Conservation (phyloP, 2,113 vertebrate genomes). For the Vulpes lagopus region DNA sequence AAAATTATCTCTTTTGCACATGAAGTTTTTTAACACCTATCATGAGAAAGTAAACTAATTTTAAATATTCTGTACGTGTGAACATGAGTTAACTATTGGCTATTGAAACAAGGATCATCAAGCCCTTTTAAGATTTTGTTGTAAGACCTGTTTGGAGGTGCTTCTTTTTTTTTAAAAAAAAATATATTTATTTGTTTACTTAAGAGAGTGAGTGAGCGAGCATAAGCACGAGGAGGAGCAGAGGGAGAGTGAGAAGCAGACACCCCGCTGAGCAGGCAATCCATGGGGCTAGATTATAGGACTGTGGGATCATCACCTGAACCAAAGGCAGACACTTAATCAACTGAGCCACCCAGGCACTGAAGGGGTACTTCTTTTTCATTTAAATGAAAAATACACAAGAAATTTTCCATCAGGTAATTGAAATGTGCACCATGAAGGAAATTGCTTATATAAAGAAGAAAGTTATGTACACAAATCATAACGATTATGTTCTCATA, state of each 20-base stretch:
- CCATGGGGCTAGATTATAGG: too few relatives aligned
- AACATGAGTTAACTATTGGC: not conserved
- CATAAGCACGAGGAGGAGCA: too few relatives aligned
- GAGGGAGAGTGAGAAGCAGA: too few relatives aligned
- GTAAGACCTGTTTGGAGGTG: not conserved
- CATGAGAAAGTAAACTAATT: not conserved
- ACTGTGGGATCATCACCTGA: too few relatives aligned
- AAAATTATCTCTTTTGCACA: not conserved
- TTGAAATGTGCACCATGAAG: not conserved
- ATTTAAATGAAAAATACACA: not conserved
- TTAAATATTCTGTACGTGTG: not conserved
- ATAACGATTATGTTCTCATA: not conserved
- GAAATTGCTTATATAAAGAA: not conserved
- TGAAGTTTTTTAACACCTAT: not conserved
- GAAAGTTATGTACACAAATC: not conserved
- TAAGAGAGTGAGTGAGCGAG: too few relatives aligned
- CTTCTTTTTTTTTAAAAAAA: not conserved
- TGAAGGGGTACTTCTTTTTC: not conserved
- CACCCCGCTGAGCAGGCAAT: too few relatives aligned
- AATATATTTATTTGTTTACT: too few relatives aligned
- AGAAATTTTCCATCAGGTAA: not conserved
- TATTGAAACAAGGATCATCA: not conserved
- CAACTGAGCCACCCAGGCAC: too few relatives aligned
- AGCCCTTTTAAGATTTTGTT: not conserved
- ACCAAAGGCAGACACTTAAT: too few relatives aligned